phyloP scores from a whole-genome alignment of 2,113 vertebrate species.

The Tetraodon nigroviridis region DNA sequence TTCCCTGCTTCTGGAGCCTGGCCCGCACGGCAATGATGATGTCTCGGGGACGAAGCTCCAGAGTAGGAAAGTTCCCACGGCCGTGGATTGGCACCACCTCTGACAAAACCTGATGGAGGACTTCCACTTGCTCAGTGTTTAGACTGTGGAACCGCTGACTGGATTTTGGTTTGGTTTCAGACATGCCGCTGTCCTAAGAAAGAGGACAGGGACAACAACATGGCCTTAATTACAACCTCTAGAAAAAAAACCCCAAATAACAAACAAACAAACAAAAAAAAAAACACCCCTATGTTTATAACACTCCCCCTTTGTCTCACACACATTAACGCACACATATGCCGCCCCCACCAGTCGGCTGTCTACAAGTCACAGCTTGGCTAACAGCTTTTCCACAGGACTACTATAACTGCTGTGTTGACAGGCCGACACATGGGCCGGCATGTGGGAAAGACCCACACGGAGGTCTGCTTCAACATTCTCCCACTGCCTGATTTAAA shows the following conservation, averaged over 20 bases:
- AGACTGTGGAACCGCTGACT: constrained; percentile 88
- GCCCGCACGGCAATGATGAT: constrained; percentile 87
- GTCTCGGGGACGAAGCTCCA: constrained; percentile 91
- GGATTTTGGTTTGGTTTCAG: constrained; percentile 75
- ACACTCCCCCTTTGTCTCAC: constrained; percentile 8
- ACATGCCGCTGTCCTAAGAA: constrained; percentile 78
- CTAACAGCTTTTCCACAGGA: constrained; percentile 67
- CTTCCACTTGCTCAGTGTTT: constrained; percentile 84
- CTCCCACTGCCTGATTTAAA: constrained; percentile 6
- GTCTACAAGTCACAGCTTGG: constrained; percentile 66
- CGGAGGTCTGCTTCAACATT: constrained; percentile 46
- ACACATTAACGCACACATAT: constrained; percentile 16
- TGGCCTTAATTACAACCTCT: constrained; percentile 26
- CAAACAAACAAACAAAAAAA: too few species aligned
- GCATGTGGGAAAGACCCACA: constrained; percentile 27
- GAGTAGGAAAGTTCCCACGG: constrained; percentile 91
- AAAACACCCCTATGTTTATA: constrained; percentile 21
- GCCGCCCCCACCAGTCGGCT: constrained; percentile 52
- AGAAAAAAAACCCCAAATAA: constrained; percentile 14
- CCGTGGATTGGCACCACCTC: constrained; percentile 93
- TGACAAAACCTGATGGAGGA: constrained; percentile 81
- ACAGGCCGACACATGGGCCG: constrained; percentile 55
- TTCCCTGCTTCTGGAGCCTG: constrained; percentile 82
- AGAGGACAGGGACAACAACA: constrained; percentile 34
- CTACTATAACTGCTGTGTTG: constrained; percentile 60